Conservation (phyloP, 2,888 invertebrate species). For the Tipula unca region DNA sequence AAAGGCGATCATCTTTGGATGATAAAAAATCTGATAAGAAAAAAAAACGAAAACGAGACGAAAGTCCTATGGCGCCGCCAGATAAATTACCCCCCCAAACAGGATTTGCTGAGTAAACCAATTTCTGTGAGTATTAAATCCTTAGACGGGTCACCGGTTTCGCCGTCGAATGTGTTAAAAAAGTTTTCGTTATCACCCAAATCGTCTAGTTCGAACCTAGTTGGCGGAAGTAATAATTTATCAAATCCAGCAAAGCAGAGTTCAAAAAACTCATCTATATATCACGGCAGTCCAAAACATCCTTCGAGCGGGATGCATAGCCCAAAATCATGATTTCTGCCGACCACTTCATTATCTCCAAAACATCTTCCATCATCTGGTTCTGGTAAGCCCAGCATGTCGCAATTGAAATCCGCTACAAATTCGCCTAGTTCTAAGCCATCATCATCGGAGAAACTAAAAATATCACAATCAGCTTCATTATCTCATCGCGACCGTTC, state of each 20-base stretch:
- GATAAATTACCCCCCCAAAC: conserved; percentile 70
- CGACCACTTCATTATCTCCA: conserved; percentile 57
- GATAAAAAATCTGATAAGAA: conserved; percentile 56
- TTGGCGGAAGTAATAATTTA: conserved; percentile 44
- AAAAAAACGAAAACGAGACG: conserved; percentile 66
- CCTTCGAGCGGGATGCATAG: conserved; percentile 57
- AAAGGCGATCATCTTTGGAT: conserved; percentile 26
- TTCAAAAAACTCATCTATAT: conserved; percentile 66
- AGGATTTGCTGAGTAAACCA: conserved; percentile 61
- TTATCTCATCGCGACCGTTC: conserved; percentile 22
- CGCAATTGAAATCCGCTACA: conserved; percentile 71
- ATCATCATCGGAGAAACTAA: background rate
- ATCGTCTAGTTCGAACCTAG: conserved; percentile 55
- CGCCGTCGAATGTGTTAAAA: conserved; percentile 56
- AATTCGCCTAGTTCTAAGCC: conserved; percentile 58
- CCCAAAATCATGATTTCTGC: conserved; percentile 61
- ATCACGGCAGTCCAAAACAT: conserved; percentile 63
- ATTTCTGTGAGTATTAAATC: conserved; percentile 68
- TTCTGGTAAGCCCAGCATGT: conserved; percentile 84
- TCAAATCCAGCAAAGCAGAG: conserved; percentile 52
- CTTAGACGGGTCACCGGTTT: conserved; percentile 50
- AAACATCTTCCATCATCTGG: conserved; percentile 62
- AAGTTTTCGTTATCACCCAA: conserved; percentile 58
- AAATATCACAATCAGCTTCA: conserved; percentile 15
- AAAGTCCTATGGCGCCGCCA: conserved; percentile 73